These are phyloP conservation scores for Drosophila insularis DNA, from an alignment of 1,140 invertebrate genomes.

Conservation along the genomic window DNA sequence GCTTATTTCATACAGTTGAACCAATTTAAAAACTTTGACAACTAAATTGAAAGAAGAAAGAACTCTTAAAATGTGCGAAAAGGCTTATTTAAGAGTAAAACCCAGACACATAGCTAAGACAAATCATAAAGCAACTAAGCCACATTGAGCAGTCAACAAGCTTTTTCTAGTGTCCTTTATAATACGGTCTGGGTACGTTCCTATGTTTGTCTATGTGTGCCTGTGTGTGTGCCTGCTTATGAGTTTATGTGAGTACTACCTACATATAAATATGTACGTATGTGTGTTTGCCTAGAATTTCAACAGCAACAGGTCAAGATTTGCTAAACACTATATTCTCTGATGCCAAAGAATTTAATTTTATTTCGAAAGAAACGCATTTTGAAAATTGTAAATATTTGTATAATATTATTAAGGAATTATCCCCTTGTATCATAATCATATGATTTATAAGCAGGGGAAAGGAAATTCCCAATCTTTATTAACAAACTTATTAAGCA, in stretches of 20 bases:
- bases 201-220: neutral
- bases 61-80: conserved; percentile 42
- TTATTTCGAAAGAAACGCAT: neutral
- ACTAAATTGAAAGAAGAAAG: conserved; percentile 36
- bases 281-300: conserved; percentile 19
- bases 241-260: neutral
- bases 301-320: conserved; percentile 64
- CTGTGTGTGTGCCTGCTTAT: conserved; percentile 1
- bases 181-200: conserved; percentile 30
- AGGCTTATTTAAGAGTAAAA: conserved; percentile 40
- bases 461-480: too few relatives aligned
- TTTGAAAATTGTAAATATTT: neutral
- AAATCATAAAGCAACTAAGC: conserved; percentile 54
- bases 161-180: conserved; percentile 67
- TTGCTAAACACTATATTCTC: neutral
- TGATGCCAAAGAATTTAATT: conserved; percentile 5
- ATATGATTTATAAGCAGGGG: too few relatives aligned
- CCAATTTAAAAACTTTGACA: conserved; percentile 14
- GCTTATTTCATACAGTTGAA: conserved; percentile 14
- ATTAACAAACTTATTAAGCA: too few relatives aligned
- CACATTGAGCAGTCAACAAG: conserved; percentile 73
- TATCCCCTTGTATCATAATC: too few relatives aligned
- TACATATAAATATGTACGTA: neutral
- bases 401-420: too few relatives aligned
- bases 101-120: conserved; percentile 1